Evolutionary conservation across 2,888 invertebrate genomes (phyloP).

Genomic region (Hirtodrosophila alboralis): DNA sequence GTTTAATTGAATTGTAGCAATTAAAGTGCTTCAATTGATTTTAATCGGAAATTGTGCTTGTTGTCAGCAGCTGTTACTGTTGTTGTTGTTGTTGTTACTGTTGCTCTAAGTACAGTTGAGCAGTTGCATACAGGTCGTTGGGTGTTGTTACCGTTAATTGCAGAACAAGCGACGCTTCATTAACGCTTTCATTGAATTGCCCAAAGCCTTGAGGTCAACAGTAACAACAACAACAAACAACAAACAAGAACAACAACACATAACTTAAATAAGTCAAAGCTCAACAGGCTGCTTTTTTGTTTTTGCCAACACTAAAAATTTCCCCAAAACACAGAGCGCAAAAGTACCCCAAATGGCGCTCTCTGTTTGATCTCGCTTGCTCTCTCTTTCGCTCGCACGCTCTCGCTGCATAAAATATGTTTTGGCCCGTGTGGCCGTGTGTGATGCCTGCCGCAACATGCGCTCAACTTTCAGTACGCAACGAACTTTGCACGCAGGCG

Average conservation of each 20-base stretch:
- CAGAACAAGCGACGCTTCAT: constrained; percentile 66
- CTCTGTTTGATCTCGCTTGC: constrained; percentile 7
- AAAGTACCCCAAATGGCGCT: constrained; percentile 23
- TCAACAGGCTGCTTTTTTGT: constrained; percentile 71
- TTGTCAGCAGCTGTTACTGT: constrained; percentile 58
- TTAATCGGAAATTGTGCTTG: constrained; percentile 78
- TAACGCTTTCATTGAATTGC: constrained; percentile 65
- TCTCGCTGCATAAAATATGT: constrained; percentile 40
- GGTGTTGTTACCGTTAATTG: constrained; percentile 49
- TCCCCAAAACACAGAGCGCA: constrained; percentile 56
- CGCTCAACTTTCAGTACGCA: constrained; percentile 64
- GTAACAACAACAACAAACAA: constrained; percentile 13
- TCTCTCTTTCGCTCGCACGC: background rate
- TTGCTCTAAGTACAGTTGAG: constrained; percentile 42
- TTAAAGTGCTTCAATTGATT: constrained; percentile 81
- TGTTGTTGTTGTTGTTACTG: constrained; percentile 17
- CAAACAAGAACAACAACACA: constrained; percentile 12
- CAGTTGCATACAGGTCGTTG: constrained; percentile 35
- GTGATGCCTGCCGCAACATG: constrained; percentile 70
- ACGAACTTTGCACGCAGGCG: constrained; percentile 72
- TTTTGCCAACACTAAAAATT: constrained; percentile 44
- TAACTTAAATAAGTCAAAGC: constrained; percentile 32
- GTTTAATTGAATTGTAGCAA: constrained; percentile 81
- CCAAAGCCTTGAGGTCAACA: constrained; percentile 60
- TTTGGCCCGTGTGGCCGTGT: constrained; percentile 15